These are phyloP conservation scores for Marronus borbonicus DNA, from an alignment of 2,888 invertebrate species.

Conservation along the genomic window DNA sequence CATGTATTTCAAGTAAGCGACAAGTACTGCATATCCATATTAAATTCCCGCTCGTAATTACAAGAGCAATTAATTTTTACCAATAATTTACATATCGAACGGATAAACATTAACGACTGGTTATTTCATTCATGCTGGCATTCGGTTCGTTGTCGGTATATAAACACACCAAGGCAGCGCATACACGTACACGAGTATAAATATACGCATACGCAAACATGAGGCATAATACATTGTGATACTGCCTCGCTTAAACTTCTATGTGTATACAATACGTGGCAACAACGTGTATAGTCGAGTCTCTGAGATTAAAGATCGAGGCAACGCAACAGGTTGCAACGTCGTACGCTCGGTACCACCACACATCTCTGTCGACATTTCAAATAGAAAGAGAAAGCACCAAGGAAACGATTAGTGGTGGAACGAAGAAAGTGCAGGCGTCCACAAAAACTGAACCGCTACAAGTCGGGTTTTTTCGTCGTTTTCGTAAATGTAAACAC, in stretches of 20 bases:
- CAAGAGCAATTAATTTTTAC: slow-evolving; percentile 34
- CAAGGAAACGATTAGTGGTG: slow-evolving; percentile 39
- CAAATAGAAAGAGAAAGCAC: slow-evolving; percentile 45
- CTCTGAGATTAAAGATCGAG: slow-evolving; percentile 61
- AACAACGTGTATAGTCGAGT: slow-evolving; percentile 58
- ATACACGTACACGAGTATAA: slow-evolving; percentile 17
- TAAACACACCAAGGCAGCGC: slow-evolving; percentile 3
- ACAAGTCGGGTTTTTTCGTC: slow-evolving; percentile 33
- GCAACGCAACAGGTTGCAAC: slow-evolving; percentile 65
- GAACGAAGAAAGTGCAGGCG: slow-evolving; percentile 46
- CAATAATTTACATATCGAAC: slow-evolving; percentile 36
- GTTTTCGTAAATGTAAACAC: slow-evolving; percentile 44
- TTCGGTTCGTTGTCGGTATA: slow-evolving; percentile 18
- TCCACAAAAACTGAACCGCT: slow-evolving; percentile 44
- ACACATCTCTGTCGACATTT: slow-evolving; percentile 50
- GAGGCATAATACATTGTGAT: slow-evolving; percentile 54
- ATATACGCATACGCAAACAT: slow-evolving; percentile 32
- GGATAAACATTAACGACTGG: slow-evolving; percentile 34
- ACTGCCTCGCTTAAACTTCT: slow-evolving; percentile 54
- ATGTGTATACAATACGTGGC: slow-evolving; percentile 56
- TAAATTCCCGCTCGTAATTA: slow-evolving; percentile 24
- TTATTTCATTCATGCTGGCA: slow-evolving; percentile 44
- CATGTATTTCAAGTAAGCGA: neutral
- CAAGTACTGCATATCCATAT: slow-evolving; percentile 5
- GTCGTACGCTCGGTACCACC: slow-evolving; percentile 49